Percentiles rank a stretch among this genome's conserved stretches.
These are phyloP conservation scores for Heliocidaris tuberculata DNA, from an alignment of 35 echinoderm and acorn worm genomes.

Conservation along the genomic window DNA sequence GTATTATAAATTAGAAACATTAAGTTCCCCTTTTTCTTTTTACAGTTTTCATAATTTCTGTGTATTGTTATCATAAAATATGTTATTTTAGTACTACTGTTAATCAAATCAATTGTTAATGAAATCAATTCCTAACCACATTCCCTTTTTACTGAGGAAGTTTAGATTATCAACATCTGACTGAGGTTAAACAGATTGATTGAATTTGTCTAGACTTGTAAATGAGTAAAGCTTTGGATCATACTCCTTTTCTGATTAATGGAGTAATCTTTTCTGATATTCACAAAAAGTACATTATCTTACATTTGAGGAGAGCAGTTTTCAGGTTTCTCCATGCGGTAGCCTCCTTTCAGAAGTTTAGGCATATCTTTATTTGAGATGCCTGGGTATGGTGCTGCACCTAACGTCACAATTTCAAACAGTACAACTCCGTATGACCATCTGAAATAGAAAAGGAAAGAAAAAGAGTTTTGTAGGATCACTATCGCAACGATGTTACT, in stretches of 20 bases:
- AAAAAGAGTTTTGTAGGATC: background rate
- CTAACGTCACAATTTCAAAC: slow-evolving; percentile 88
- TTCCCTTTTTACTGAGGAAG: background rate
- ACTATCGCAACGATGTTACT: too few relatives aligned
- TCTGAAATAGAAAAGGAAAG: slow-evolving; percentile 32
- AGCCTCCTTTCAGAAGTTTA: slow-evolving; percentile 81
- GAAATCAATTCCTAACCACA: too few relatives aligned
- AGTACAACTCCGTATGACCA: slow-evolving; percentile 96
- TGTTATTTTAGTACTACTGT: too few relatives aligned
- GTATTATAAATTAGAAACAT: too few relatives aligned
- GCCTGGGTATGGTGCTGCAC: slow-evolving; percentile 87
- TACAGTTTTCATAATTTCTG: too few relatives aligned
- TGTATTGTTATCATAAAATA: too few relatives aligned
- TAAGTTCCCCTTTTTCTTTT: too few relatives aligned
- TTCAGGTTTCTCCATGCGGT: slow-evolving; percentile 88
- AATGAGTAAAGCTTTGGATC: background rate
- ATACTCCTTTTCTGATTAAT: background rate
- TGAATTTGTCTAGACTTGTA: background rate
- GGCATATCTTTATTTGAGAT: slow-evolving; percentile 82
- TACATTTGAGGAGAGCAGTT: slow-evolving; percentile 91
- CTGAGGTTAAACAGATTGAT: background rate
- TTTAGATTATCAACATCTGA: background rate
- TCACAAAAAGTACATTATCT: slow-evolving; percentile 4
- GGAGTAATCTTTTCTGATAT: background rate
- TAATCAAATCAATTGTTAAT: too few relatives aligned